phyloP scores from a whole-genome alignment of 92 coral and sea anemone genomes.

The Epizoanthus stellaris region DNA sequence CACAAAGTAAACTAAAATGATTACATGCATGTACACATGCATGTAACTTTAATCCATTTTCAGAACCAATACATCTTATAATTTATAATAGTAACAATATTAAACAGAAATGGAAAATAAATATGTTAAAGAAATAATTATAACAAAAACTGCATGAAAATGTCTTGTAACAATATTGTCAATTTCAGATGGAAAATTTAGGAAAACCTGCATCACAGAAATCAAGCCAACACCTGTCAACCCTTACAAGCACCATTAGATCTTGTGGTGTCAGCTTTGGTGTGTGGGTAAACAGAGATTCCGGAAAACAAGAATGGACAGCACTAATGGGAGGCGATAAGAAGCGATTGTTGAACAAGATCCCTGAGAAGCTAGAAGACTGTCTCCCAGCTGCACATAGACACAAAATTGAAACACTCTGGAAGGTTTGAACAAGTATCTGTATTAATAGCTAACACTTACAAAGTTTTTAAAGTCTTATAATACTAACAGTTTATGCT shows the following conservation, averaged over 20 bases:
- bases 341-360: not conserved
- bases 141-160: too few relatives aligned
- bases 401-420: not conserved
- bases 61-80: too few relatives aligned
- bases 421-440: not conserved
- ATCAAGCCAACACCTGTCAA: not conserved
- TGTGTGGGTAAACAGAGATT: not conserved
- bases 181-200: not conserved
- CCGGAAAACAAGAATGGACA: not conserved
- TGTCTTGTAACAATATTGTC: too few relatives aligned
- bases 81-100: too few relatives aligned
- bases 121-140: too few relatives aligned
- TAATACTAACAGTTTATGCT: too few relatives aligned
- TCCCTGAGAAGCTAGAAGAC: not conserved
- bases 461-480: too few relatives aligned
- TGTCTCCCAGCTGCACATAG: not conserved
- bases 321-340: constrained; percentile 14
- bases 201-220: not conserved
- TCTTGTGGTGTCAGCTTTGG: constrained; percentile 2
- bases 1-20: too few relatives aligned
- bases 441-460: too few relatives aligned
- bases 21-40: too few relatives aligned
- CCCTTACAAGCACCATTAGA: not conserved
- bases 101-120: too few relatives aligned
- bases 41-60: too few relatives aligned